Evolutionary conservation across 2,888 invertebrate species (phyloP), one percentile per base, ranked within the genome.

Genomic region (Rotaria sp.): DNA sequence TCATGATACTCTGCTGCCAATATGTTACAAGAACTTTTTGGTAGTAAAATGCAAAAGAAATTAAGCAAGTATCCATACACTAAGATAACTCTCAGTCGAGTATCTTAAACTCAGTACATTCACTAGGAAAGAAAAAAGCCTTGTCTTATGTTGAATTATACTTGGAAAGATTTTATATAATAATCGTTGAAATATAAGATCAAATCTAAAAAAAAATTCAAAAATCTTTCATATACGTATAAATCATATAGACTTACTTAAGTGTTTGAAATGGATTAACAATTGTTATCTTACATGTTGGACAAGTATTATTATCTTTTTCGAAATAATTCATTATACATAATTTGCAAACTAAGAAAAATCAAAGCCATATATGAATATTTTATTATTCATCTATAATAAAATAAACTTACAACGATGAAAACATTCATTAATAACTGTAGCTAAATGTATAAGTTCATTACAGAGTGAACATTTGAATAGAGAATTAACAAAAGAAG

Each of bases 321-420:
- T 80, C 26, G 21, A 80, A 80, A 80, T 80, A 80, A 80, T 80
- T n/a, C 13, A 24, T n/a, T 45, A 80, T 80, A 80, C 80, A 80
- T n/a, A n/a, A 45, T 45, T 80, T 41, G n/a, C 80, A 80, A 80
- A 80, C 80, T 80, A 80, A 45, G 45, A 75, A 13, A 8, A 4
- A 35, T 18, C 4, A n/a, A n/a, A n/a, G n/a, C n/a, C n/a, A n/a
- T n/a, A n/a, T n/a, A 18, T 18, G 2, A 35, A 30, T 52, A 52
- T 35, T 67, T 67, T 2, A 13, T 18, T 2, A 30, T 75, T 24
- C 2, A 41, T 38, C 50, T 2, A 26, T 10, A 11, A 45, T 10
- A 45, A 80, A 80, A 0, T 26, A n/a, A 4, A 80, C 80, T 80
- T 80, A 80, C 80, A 80, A 45, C 80, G 80, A 80, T 80, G 80